phyloP scores from a whole-genome alignment of 2,113 vertebrate species.

The Pseudopipra pipra region DNA sequence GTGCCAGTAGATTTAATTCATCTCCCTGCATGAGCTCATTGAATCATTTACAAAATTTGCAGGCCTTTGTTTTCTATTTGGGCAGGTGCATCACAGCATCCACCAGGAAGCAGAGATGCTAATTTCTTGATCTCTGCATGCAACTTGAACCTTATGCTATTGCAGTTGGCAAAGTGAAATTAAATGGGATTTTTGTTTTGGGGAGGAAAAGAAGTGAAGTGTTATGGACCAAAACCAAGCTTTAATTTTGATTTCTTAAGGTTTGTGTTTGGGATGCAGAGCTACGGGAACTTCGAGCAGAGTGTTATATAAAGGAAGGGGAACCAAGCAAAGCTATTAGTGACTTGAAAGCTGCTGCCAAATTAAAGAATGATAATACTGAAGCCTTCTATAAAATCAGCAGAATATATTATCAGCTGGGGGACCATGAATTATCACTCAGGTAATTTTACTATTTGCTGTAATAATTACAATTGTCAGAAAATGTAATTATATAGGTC shows the following conservation, averaged over 20 bases:
- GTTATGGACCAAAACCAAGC: constrained; percentile 23
- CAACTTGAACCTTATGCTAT: constrained; percentile 27
- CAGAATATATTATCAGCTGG: constrained; percentile 92
- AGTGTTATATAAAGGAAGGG: constrained; percentile 91
- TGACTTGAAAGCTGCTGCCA: constrained; percentile 94
- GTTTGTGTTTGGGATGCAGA: constrained; percentile 93
- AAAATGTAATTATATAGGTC: not conserved
- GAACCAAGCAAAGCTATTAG: constrained; percentile 92
- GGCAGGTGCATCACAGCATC: constrained; percentile 64
- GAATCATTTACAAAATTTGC: constrained; percentile 29
- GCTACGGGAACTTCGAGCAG: constrained; percentile 91
- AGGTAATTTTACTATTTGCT: constrained; percentile 76
- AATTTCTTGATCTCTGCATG: constrained; percentile 27
- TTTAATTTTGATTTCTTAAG: constrained; percentile 79
- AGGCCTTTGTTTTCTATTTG: constrained; percentile 18
- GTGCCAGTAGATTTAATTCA: constrained; percentile 26
- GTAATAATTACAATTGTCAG: not conserved
- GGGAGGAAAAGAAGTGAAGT: not conserved
- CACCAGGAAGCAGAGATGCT: constrained; percentile 40
- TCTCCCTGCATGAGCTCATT: constrained; percentile 24
- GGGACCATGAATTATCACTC: constrained; percentile 94
- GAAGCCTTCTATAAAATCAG: constrained; percentile 95
- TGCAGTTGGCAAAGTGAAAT: constrained; percentile 43
- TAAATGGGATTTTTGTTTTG: not conserved
- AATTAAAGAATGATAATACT: constrained; percentile 95